Percentiles rank a stretch among this genome's conserved stretches.
phyloP scores from a whole-genome alignment of 2,888 invertebrate genomes.

The Diadegma fenestrale region DNA sequence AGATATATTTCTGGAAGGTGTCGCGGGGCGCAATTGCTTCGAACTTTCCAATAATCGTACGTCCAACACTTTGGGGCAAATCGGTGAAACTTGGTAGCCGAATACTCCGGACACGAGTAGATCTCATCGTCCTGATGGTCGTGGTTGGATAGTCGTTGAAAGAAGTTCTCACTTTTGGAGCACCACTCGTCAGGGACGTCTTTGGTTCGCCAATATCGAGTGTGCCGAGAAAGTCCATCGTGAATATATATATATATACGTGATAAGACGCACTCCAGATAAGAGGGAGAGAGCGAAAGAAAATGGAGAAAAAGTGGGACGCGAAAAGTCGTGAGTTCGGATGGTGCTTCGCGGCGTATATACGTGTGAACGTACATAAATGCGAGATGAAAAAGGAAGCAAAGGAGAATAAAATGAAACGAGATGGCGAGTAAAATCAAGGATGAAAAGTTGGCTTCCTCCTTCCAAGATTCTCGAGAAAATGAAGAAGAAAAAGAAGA shows the following conservation, averaged over 20 bases:
- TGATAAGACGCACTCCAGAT: slow-evolving; percentile 39
- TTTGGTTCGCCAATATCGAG: slow-evolving; percentile 66
- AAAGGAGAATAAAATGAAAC: slow-evolving; percentile 20
- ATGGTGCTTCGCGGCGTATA: neutral
- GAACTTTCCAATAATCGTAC: slow-evolving; percentile 70
- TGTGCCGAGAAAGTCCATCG: slow-evolving; percentile 36
- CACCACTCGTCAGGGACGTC: slow-evolving; percentile 61
- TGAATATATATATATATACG: slow-evolving; percentile 62
- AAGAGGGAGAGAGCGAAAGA: neutral
- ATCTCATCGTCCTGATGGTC: slow-evolving; percentile 17
- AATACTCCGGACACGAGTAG: slow-evolving; percentile 23
- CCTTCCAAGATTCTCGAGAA: slow-evolving; percentile 22
- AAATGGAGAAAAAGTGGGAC: neutral
- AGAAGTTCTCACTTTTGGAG: slow-evolving; percentile 40
- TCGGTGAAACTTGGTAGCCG: slow-evolving; percentile 44
- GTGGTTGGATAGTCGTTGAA: slow-evolving; percentile 29
- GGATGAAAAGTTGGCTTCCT: slow-evolving; percentile 33
- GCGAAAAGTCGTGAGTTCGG: neutral
- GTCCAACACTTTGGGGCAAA: slow-evolving; percentile 67
- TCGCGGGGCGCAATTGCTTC: slow-evolving; percentile 28
- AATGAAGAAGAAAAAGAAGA: neutral
- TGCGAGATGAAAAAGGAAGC: slow-evolving; percentile 7
- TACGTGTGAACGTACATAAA: slow-evolving; percentile 5
- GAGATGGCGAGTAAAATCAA: slow-evolving; percentile 38
- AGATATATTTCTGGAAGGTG: neutral